Evolutionary conservation across 2,113 vertebrate genomes (phyloP).

Genomic region (Trinectes maculatus): DNA sequence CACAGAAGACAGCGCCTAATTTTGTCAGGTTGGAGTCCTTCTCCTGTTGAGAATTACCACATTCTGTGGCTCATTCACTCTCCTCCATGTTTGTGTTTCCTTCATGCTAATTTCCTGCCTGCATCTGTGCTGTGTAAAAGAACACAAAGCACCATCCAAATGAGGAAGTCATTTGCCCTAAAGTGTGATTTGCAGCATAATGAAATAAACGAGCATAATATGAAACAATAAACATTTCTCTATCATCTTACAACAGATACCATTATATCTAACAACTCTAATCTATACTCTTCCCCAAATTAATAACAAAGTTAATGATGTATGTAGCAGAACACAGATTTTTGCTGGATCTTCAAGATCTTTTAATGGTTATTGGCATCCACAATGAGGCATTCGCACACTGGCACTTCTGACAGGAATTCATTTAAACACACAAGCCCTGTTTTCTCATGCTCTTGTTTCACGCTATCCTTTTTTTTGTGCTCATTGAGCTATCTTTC

Average conservation of each 20-base stretch:
- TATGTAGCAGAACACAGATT: neutral
- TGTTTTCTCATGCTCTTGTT: neutral
- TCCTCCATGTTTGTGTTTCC: neutral
- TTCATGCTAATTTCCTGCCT: neutral
- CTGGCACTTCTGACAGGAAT: neutral
- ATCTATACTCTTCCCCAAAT: neutral
- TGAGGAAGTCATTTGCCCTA: neutral
- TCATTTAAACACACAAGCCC: neutral
- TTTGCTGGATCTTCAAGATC: slow-evolving; percentile 20
- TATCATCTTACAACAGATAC: neutral
- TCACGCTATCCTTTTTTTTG: neutral
- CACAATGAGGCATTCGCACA: neutral
- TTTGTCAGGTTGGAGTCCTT: neutral
- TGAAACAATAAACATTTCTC: neutral
- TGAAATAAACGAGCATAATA: neutral
- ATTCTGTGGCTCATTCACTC: neutral
- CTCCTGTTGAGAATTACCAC: neutral
- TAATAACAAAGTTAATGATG: slow-evolving; percentile 19
- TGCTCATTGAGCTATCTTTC: neutral
- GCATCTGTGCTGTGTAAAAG: neutral
- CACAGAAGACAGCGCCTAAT: neutral
- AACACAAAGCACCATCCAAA: neutral
- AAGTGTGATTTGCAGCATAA: neutral
- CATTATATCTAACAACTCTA: neutral
- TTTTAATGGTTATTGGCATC: slow-evolving; percentile 24